Evolutionary conservation across 2,797 vertebrate genomes (phyloP).

Genomic region (Poeciliopsis paucimaculata): DNA sequence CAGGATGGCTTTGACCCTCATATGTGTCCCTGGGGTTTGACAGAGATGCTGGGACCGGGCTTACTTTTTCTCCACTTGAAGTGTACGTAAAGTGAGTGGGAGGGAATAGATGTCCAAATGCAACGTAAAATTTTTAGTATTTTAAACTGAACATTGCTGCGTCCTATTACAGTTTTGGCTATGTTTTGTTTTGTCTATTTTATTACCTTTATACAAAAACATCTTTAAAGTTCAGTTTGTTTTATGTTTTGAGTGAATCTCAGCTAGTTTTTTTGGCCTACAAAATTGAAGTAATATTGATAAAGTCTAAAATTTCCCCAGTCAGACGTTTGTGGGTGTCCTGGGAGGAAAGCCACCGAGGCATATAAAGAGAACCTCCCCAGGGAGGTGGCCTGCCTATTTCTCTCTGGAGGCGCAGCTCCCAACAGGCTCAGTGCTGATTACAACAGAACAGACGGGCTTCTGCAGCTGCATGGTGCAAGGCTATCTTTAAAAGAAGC

Average conservation of each 20-base stretch:
- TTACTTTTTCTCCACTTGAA: conserved; percentile 56
- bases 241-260: conserved; percentile 9
- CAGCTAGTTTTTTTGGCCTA: conserved; percentile 8
- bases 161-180: background rate
- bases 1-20: conserved; percentile 75
- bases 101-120: background rate
- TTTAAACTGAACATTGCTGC: background rate
- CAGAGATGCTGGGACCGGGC: conserved; percentile 70
- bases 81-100: background rate
- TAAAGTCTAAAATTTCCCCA: conserved; percentile 47
- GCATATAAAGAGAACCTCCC: conserved; percentile 61
- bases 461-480: conserved; percentile 62
- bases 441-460: conserved; percentile 62
- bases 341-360: conserved; percentile 68
- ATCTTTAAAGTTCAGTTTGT: background rate
- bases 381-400: conserved; percentile 55
- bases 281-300: conserved; percentile 45
- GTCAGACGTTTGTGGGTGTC: conserved; percentile 58
- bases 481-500: conserved; percentile 59
- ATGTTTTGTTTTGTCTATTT: conserved; percentile 1
- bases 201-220: background rate
- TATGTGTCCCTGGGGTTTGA: conserved; percentile 71
- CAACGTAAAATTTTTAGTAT: background rate
- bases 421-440: conserved; percentile 63
- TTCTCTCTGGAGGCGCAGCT: conserved; percentile 59